Evolutionary conservation across 2,113 vertebrate genomes (phyloP), one percentile per base, ranked within the genome.

Genomic region (Taurulus bubalis): DNA sequence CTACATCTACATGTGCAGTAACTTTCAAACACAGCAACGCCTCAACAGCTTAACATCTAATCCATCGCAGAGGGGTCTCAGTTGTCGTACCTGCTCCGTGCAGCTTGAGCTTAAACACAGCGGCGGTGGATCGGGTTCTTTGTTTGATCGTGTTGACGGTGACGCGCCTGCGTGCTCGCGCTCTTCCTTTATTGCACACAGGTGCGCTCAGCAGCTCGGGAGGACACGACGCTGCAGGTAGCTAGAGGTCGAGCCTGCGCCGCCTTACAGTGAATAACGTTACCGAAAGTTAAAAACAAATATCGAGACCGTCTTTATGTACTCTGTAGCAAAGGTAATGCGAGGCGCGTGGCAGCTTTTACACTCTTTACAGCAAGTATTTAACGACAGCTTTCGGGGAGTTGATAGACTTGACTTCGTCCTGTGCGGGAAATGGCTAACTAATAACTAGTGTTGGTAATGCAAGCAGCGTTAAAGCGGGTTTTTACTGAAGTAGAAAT

Each of bases 101-200:
- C 26, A 51, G 11, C 59, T 53, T n/a, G 6, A 16, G 16, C 36
- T 32, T 38, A 8, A 36, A 32, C 62, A 2, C 56, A 7, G 22
- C 40, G 51, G 28, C 22, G 60, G 36, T 4, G 11, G 8, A 3
- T 42, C 3, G 1, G 1, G 2, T 11, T 56, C 85, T 84, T 87
- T 87, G 85, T 89, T 65, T 79, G 65, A 45, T 14, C 0, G 10
- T 5, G 18, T 1, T 4, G 22, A 28, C 38, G 32, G 51, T 30
- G 11, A 40, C 72, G 71, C 84, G 90, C 90, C 2, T 77, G 58
- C 87, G 89, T 77, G 38, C 38, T 0, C 47, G 84, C 63, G 69
- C 68, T 58, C 47, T 68, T 74, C 75, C 42, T 71, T 67, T 79
- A 38, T 73, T 3, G 8, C 4, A 60, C 4, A 60, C 84, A 92